Percentiles rank a stretch among this genome's conserved stretches.
phyloP scores from a whole-genome alignment of 2,888 invertebrate species.

The Stenolophus ochropezus region DNA sequence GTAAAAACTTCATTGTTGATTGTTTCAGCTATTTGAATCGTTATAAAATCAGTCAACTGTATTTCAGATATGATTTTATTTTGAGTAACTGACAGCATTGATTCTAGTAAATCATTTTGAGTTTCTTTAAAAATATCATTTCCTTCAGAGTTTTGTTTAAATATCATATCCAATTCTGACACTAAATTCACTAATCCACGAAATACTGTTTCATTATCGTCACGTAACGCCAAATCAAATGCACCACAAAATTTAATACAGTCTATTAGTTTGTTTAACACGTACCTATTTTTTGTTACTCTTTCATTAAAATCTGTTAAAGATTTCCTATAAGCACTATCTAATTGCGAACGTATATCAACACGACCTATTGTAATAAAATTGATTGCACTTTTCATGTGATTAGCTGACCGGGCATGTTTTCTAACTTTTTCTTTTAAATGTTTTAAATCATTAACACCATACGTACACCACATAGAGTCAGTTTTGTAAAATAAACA shows the following conservation, averaged over 20 bases:
- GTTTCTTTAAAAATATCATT: slow-evolving; percentile 63
- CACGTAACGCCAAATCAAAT: slow-evolving; percentile 63
- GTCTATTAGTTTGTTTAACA: slow-evolving; percentile 64
- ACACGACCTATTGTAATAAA: neutral
- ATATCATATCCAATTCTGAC: slow-evolving; percentile 61
- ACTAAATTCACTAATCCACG: slow-evolving; percentile 63
- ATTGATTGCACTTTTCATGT: slow-evolving; percentile 8
- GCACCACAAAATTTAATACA: slow-evolving; percentile 65
- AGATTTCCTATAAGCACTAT: neutral
- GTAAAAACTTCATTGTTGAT: slow-evolving; percentile 64
- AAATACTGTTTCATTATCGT: slow-evolving; percentile 63
- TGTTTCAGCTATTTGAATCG: slow-evolving; percentile 63
- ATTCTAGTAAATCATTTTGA: slow-evolving; percentile 53
- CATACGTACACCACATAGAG: neutral
- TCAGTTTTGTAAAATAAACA: neutral
- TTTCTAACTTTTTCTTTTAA: slow-evolving; percentile 9
- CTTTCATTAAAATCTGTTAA: slow-evolving; percentile 51
- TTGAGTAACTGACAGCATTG: neutral
- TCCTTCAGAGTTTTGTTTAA: slow-evolving; percentile 62
- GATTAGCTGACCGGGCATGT: neutral
- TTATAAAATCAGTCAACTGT: slow-evolving; percentile 53
- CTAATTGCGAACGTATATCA: neutral
- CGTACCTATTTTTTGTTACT: slow-evolving; percentile 63
- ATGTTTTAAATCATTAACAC: slow-evolving; percentile 3
- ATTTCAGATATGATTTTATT: slow-evolving; percentile 9